phyloP scores from a whole-genome alignment of 2,113 vertebrate species.

The Eptesicus fuscus region DNA sequence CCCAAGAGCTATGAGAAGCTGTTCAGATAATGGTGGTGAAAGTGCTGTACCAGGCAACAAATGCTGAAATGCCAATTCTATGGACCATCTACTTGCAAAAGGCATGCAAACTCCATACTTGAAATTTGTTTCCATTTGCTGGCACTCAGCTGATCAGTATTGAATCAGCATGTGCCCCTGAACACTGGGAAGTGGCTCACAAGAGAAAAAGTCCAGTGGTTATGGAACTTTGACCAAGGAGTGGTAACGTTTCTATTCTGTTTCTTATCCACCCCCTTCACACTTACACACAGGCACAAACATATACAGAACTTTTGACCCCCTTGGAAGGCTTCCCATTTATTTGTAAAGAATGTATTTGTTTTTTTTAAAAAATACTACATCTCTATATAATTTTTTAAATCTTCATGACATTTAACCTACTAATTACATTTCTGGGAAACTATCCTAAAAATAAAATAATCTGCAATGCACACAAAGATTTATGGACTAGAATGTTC shows the following conservation, averaged over 20 bases:
- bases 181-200: background rate
- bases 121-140: background rate
- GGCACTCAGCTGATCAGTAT: background rate
- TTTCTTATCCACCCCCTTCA: too few species aligned
- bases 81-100: background rate
- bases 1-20: background rate
- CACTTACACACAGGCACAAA: background rate
- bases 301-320: background rate
- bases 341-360: conserved; percentile 28
- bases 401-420: conserved; percentile 50
- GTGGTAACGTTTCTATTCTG: background rate
- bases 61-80: background rate
- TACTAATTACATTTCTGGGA: conserved; percentile 59
- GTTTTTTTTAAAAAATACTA: conserved; percentile 45
- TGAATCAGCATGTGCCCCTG: background rate
- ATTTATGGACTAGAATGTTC: conserved; percentile 51
- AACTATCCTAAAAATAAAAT: conserved; percentile 53
- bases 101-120: background rate
- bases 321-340: background rate
- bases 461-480: conserved; percentile 9
- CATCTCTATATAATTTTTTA: conserved; percentile 29
- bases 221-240: background rate
- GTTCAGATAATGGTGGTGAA: background rate
- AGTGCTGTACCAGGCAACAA: background rate
- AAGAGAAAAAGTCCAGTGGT: background rate